phyloP scores from a whole-genome alignment of 1,140 invertebrate genomes.

The Drosophila busckii region DNA sequence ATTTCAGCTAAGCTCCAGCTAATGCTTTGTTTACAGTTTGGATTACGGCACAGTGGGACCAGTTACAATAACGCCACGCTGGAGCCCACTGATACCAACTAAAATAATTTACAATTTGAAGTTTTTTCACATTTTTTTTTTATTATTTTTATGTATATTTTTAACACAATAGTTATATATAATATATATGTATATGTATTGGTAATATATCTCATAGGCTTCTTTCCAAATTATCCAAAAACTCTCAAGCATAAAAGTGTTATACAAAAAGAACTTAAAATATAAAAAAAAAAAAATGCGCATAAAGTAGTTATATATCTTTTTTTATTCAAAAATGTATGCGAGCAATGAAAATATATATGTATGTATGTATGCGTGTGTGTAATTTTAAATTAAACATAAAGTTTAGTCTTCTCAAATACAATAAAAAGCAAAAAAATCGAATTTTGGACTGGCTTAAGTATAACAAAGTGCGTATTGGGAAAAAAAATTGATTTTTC shows the following conservation, averaged over 20 bases:
- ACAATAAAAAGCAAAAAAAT: slow-evolving; percentile 23
- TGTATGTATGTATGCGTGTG: neutral
- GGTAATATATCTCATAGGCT: slow-evolving; percentile 28
- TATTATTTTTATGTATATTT: slow-evolving; percentile 34
- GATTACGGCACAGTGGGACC: too few relatives aligned
- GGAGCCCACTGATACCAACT: too few relatives aligned
- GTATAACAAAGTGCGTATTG: slow-evolving; percentile 6
- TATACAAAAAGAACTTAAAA: slow-evolving; percentile 9
- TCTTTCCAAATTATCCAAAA: slow-evolving; percentile 3
- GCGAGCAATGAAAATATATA: slow-evolving; percentile 9
- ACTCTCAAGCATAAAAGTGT: slow-evolving; percentile 16
- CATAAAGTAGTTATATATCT: slow-evolving; percentile 18
- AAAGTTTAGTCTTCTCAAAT: slow-evolving; percentile 13
- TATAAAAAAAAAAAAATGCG: slow-evolving; percentile 5
- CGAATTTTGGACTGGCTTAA: slow-evolving; percentile 15
- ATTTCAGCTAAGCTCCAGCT: slow-evolving; percentile 25
- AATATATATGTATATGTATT: slow-evolving; percentile 31
- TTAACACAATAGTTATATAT: slow-evolving; percentile 40
- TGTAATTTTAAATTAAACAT: neutral
- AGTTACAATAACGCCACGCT: too few relatives aligned
- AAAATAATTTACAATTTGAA: neutral
- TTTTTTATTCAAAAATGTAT: slow-evolving; percentile 11
- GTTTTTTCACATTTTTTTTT: slow-evolving; percentile 2
- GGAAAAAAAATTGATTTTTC: slow-evolving; percentile 12
- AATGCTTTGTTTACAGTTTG: slow-evolving; percentile 11